Conservation (phyloP, 64 coral and sea anemone species). For the Stichodactyla helianthus region DNA sequence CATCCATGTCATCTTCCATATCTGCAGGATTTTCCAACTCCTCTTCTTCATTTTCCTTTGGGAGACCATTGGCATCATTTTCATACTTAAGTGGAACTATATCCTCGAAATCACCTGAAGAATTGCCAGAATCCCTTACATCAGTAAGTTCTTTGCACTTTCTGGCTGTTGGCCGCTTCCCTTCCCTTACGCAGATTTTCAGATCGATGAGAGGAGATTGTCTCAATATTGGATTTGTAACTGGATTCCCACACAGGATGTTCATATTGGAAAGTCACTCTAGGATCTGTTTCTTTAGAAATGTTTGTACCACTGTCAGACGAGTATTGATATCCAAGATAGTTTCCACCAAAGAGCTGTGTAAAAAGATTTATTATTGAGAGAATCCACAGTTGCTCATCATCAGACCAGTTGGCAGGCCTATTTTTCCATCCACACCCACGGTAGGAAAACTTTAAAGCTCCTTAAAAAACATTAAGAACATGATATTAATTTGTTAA, state of each 20-base stretch:
- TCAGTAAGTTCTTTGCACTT: not conserved
- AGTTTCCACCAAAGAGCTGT: constrained; percentile 35
- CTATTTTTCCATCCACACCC: constrained; percentile 37
- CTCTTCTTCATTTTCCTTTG: not conserved
- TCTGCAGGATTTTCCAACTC: not conserved
- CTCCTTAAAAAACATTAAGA: not conserved
- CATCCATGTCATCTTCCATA: not conserved
- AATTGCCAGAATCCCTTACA: not conserved
- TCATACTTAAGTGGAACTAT: not conserved
- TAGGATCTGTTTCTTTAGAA: constrained; percentile 10
- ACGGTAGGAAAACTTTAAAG: constrained; percentile 26
- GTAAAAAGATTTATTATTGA: constrained; percentile 28
- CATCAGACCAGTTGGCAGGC: constrained; percentile 11
- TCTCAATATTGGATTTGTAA: not conserved
- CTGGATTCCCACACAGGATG: not conserved
- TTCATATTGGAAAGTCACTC: constrained; percentile 5
- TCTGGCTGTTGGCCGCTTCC: not conserved
- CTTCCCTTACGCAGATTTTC: not conserved
- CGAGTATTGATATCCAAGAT: constrained; percentile 30
- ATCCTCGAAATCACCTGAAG: not conserved
- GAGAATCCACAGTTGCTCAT: constrained; percentile 34
- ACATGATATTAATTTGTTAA: too few relatives aligned
- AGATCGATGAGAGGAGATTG: not conserved
- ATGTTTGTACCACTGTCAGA: constrained; percentile 25
- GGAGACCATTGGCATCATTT: not conserved